Percentiles rank a stretch among this genome's conserved stretches.
These are phyloP conservation scores for Meteorus colon DNA, from an alignment of 2,888 invertebrate species.

Conservation along the genomic window DNA sequence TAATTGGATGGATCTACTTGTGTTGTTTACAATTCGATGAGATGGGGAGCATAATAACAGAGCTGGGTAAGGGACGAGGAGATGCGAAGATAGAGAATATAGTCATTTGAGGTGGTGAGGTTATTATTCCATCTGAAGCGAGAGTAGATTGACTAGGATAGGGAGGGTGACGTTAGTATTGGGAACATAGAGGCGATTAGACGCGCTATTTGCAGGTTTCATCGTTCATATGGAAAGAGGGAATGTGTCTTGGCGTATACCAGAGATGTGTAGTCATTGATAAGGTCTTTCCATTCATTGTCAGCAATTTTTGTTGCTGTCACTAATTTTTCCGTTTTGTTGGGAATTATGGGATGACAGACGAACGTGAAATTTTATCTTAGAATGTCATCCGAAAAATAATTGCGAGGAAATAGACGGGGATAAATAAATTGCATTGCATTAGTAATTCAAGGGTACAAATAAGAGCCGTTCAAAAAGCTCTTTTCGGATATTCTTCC, in stretches of 20 bases:
- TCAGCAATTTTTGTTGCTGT: not conserved
- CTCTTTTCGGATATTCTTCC: no score
- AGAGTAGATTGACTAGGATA: not conserved
- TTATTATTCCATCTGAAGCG: not conserved
- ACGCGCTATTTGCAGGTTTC: not conserved
- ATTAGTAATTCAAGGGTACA: no score
- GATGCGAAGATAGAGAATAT: not conserved
- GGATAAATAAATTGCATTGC: no score
- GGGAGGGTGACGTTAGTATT: not conserved
- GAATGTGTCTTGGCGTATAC: not conserved
- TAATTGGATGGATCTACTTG: slow-evolving; percentile 39
- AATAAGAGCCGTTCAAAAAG: no score
- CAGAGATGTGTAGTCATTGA: not conserved
- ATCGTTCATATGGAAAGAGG: not conserved
- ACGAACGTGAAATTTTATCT: no score
- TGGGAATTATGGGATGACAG: no score
- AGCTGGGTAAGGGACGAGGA: not conserved
- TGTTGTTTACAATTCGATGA: slow-evolving; percentile 42
- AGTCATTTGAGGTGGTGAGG: not conserved
- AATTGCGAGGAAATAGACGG: no score
- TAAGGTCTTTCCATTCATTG: not conserved
- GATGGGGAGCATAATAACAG: not conserved
- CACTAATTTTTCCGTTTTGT: not conserved
- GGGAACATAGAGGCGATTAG: not conserved
- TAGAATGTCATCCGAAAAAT: no score